phyloP scores from a whole-genome alignment of 1,140 invertebrate species.

The Cheumatopsyche charites region DNA sequence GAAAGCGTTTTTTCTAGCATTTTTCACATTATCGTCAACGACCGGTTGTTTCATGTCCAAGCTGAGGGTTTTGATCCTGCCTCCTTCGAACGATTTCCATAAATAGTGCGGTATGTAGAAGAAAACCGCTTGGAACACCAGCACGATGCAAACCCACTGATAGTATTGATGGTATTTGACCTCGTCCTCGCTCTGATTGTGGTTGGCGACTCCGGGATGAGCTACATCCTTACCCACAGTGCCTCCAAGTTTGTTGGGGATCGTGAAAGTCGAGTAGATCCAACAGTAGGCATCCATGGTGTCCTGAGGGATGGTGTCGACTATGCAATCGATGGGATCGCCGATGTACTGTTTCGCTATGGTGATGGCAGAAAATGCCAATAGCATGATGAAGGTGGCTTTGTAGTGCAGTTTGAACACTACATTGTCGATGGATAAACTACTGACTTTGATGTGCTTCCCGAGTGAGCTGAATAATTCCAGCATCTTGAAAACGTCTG shows the following conservation, averaged over 20 bases:
- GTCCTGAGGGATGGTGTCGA: slow-evolving; percentile 82
- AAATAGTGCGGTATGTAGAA: slow-evolving; percentile 93
- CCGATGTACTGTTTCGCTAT: slow-evolving; percentile 95
- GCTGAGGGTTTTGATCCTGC: slow-evolving; percentile 73
- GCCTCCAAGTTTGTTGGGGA: slow-evolving; percentile 67
- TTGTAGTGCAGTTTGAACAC: slow-evolving; percentile 94
- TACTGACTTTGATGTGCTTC: slow-evolving; percentile 87
- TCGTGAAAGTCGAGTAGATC: slow-evolving; percentile 93
- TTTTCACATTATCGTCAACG: slow-evolving; percentile 77
- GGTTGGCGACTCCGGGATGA: slow-evolving; percentile 73
- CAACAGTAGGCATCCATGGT: slow-evolving; percentile 96
- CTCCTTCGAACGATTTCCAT: slow-evolving; percentile 90
- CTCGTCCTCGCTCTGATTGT: slow-evolving; percentile 76
- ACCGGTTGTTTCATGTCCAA: slow-evolving; percentile 84
- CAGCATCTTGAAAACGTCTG: slow-evolving; percentile 68
- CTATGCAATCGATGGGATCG: slow-evolving; percentile 93
- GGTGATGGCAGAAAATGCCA: slow-evolving; percentile 95
- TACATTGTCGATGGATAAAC: slow-evolving; percentile 92
- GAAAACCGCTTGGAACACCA: slow-evolving; percentile 90
- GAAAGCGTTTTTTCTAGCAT: slow-evolving; percentile 77
- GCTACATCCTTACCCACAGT: slow-evolving; percentile 70
- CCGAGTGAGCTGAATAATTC: slow-evolving; percentile 92
- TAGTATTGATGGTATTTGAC: slow-evolving; percentile 94
- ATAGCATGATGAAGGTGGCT: slow-evolving; percentile 87
- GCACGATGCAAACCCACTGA: slow-evolving; percentile 94